Base-by-base conservation (phyloP, 1,140 invertebrate species). In the Agrilus planipennis region DNA sequence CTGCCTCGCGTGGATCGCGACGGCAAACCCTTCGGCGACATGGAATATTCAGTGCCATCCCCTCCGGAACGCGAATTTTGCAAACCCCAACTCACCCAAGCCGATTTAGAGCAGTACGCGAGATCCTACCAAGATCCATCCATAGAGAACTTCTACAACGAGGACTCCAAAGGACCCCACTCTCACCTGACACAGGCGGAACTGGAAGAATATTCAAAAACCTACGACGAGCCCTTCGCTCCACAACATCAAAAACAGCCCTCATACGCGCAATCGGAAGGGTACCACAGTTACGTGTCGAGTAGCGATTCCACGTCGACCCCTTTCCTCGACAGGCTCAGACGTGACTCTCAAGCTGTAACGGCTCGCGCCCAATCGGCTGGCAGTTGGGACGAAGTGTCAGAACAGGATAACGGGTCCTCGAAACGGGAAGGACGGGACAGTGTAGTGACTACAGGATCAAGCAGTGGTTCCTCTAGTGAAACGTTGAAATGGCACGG, bases 401-500 rank as follows among this genome's bases (percentile, higher is more conserved):
- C 27, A 4, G 66, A 61, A 7, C 55, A 63, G 12, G 66, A 72
- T 43, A 44, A 51, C 32, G 46, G 34, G 10, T 41, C 47, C 34
- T 38, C 39, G 4, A 46, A 52, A 44, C 42, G 50, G 11, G 60
- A 62, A 45, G 76, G 79, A 9, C 65, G 77, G 44, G 79, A 79
- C 50, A 82, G 77, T 55, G 78, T 81, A 1, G 78, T 78, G 2
- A 79, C 76, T 14, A 70, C 58, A 41, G 76, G 75, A 37, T 76
- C 74, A 18, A 75, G 77, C 20, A 77, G 75, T 56, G 80, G 76
- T 27, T 84, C 80, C 28, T 82, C 81, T 21, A 81, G 80, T 49
- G 84, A 87, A 53, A 86, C 84, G 5, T 62, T 86, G 1, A 87
- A 87, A 63, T 86, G 83, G 82, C 77, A 83, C 50, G 80, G 80